Base-by-base conservation (phyloP, 2,113 vertebrate genomes). In the Siphamia tubifer region DNA sequence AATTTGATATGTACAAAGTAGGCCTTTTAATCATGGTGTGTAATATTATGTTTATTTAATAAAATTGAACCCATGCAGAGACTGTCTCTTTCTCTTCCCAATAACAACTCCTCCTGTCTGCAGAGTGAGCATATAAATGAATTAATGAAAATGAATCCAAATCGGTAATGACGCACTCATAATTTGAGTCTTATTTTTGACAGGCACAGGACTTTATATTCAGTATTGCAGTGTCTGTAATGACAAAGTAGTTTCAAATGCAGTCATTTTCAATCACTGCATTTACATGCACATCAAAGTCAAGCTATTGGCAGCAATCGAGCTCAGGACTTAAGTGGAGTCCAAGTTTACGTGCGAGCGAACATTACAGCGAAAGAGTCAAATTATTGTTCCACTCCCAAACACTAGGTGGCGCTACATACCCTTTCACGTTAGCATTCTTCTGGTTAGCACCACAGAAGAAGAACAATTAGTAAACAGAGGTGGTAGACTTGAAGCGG, bases 41-140 rank as follows among this genome's bases (percentile, higher is more conserved):
- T 23, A 20, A 31, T 21, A n/a, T 31, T 32, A 15, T 66, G 56
- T 60, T 81, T 42, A 49, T 48, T 71, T 48, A 39, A 64, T 76
- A 23, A 42, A 61, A 45, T 20, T 19, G n/a, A 75, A 42, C 8
- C 11, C 39, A 5, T 21, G 48, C 57, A 48, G 63, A 76, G 27
- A 36, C 15, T 0, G 21, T 25, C 47, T 68, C 43, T 19, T 34
- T 42, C 24, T 24, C 35, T 20, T 52, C 12, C 3, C 5, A 15
- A 20, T 24, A 10, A 56, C 9, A 25, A 31, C 21, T 17, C 42
- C 51, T 28, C n/a, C 7, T 31, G 39, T 51, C 42, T 49, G 25
- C 19, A 11, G 53, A 49, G 48, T 10, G 21, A 58, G 31, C 23
- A 48, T 43, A 1, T 40, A 31, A 70, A 53, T 24, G 8, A 75